phyloP scores from a whole-genome alignment of 2,113 vertebrate species.

The Dipodomys stephensi region DNA sequence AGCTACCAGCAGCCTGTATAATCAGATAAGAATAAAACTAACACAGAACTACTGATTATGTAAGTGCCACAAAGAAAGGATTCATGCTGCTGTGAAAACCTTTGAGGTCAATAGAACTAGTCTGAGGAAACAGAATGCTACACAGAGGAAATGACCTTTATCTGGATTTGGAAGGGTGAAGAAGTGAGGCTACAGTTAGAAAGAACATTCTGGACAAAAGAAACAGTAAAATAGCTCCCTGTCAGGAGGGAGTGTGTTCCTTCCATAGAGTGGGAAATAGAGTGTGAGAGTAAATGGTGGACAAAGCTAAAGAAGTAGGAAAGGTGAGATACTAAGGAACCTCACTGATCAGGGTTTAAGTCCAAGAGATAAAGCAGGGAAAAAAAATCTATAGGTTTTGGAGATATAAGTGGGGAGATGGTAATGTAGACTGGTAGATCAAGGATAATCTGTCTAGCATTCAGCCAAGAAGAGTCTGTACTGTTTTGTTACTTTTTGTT shows the following conservation, averaged over 20 bases:
- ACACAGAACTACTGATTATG: background rate
- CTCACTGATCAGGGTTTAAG: background rate
- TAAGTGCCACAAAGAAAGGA: background rate
- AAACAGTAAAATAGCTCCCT: background rate
- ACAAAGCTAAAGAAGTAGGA: background rate
- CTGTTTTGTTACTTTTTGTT: background rate
- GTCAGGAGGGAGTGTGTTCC: background rate
- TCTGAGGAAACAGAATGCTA: background rate
- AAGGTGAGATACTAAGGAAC: background rate
- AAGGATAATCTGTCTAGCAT: background rate
- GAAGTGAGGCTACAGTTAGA: slow-evolving; percentile 8
- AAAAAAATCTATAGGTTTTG: background rate
- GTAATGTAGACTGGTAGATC: background rate
- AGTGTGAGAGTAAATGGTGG: background rate
- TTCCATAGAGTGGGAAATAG: slow-evolving; percentile 1
- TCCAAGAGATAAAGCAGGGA: background rate
- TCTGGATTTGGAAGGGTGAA: background rate
- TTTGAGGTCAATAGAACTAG: background rate
- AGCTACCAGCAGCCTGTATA: no score
- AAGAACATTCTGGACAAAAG: background rate
- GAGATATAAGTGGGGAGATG: background rate
- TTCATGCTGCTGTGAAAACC: background rate
- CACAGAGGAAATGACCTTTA: background rate
- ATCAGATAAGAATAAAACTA: no score
- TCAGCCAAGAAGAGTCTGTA: background rate